Percentiles rank a stretch among this genome's conserved stretches.
Evolutionary conservation across 1,140 invertebrate genomes (phyloP).

Genomic region (Drosophila tani): DNA sequence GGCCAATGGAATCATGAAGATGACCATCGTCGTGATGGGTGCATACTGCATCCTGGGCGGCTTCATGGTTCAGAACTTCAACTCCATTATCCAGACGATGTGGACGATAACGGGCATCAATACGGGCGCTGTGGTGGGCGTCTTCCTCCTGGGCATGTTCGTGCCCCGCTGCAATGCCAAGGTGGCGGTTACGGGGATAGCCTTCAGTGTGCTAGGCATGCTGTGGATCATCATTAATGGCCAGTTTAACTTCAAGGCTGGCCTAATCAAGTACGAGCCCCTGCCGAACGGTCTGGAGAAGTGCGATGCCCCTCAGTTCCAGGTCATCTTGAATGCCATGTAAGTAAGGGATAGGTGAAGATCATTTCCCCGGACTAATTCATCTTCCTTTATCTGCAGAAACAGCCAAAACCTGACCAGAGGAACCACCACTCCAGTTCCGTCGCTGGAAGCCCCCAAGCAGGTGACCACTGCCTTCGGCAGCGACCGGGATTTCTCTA

Average conservation of each 20-base stretch:
- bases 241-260: constrained; percentile 88
- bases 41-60: constrained; percentile 87
- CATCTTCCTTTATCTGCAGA: constrained; percentile 2
- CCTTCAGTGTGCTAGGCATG: constrained; percentile 88
- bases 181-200: constrained; percentile 89
- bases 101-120: constrained; percentile 88
- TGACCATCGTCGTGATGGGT: constrained; percentile 86
- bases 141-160: constrained; percentile 91
- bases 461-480: constrained; percentile 65
- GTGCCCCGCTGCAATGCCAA: constrained; percentile 88
- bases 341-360: constrained; percentile 22
- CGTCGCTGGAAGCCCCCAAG: constrained; percentile 8
- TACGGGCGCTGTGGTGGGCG: constrained; percentile 89
- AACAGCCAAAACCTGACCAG: constrained; percentile 22
- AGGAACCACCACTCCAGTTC: constrained; percentile 4
- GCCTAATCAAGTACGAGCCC: constrained; percentile 85
- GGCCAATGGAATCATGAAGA: constrained; percentile 88
- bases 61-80: constrained; percentile 88
- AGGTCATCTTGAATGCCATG: constrained; percentile 59
- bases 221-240: constrained; percentile 93
- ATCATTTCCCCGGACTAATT: no score
- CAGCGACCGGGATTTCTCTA: constrained; percentile 85
- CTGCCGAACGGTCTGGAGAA: constrained; percentile 87
- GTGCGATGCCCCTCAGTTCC: constrained; percentile 85
- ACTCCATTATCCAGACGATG: constrained; percentile 87